Base-by-base conservation (phyloP, 2,888 invertebrate genomes). In the Chrysomela aeneicollis region DNA sequence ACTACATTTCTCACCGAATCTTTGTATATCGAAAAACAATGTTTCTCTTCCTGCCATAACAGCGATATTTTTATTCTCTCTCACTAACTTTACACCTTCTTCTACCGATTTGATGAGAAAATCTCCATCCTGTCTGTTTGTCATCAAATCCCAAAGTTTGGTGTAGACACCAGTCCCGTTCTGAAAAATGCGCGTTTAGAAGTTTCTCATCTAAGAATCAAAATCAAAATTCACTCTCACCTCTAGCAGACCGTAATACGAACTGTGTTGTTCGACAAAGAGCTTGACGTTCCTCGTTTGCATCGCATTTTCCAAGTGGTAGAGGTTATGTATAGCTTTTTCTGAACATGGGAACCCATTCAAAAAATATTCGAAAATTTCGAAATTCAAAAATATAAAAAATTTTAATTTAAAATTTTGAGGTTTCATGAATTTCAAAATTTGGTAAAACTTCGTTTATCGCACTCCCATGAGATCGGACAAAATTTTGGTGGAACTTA, bases 161-260 rank as follows among this genome's bases (percentile, higher is more conserved):
- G 88, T 87, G 76, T 92, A 92, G 47, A 91, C 86, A 5, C 91
- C 91, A 1, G 91, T 92, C 5, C 92, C 92, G 76, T 92, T 92
- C 90, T 90, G 63, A 52, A 76, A 68, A 67, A 67, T 9, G n/a
- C 8, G 2, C 3, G n/a, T 3, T 15, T 6, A 15, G 4, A 42
- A 10, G 2, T 2, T 3, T 42, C 1, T 2, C n/a, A 42, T 42
- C 42, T 1, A 9, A 58, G 15, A 21, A 10, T 32, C n/a, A 9
- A 17, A 10, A 5, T 22, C 22, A 59, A 9, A 17, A 10, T 9
- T 22, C 22, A 59, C 17, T 10, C 73, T 76, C 76, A 89, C 90
- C 83, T 91, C 89, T 49, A 92, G 82, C 78, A 91, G 88, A 66
- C 89, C 86, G 71, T 90, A 82, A 0, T 90, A 91, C 0, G 91